Percentiles rank a stretch among this genome's conserved stretches.
phyloP scores from a whole-genome alignment of 2,113 vertebrate genomes.

The Rhodinocichla rosea region DNA sequence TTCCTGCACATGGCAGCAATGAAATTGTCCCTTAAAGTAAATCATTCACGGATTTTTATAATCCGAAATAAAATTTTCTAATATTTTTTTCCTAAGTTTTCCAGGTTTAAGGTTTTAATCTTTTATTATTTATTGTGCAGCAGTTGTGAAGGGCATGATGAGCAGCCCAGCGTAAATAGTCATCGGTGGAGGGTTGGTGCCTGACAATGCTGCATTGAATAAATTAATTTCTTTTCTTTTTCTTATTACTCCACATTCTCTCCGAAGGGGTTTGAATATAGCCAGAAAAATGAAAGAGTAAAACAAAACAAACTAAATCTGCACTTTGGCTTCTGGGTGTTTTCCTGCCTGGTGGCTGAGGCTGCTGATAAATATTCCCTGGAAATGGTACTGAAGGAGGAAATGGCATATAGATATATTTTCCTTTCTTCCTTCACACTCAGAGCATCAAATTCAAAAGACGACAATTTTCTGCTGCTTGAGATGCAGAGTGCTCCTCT shows the following conservation, averaged over 20 bases:
- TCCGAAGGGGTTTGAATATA: neutral
- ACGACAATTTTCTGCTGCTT: constrained; percentile 20
- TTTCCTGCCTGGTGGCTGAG: constrained; percentile 15
- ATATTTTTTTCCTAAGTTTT: constrained; percentile 82
- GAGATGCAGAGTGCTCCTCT: constrained; percentile 16
- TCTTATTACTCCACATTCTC: neutral
- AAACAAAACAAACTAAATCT: constrained; percentile 17
- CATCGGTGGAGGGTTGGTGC: neutral
- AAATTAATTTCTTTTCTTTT: constrained; percentile 55
- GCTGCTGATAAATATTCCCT: constrained; percentile 49
- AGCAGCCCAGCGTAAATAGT: constrained; percentile 48
- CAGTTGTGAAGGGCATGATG: constrained; percentile 68
- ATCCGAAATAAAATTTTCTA: constrained; percentile 82
- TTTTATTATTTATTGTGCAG: constrained; percentile 80
- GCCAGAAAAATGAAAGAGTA: neutral
- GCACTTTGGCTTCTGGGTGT: neutral
- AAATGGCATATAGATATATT: constrained; percentile 23
- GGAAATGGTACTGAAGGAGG: neutral
- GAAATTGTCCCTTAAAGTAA: constrained; percentile 82
- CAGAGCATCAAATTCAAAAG: constrained; percentile 7
- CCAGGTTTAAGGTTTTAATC: constrained; percentile 83
- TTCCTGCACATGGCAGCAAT: constrained; percentile 76
- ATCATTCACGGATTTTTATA: constrained; percentile 81
- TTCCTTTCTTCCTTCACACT: constrained; percentile 40
- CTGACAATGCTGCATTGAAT: neutral